phyloP scores from a whole-genome alignment of 2,888 invertebrate genomes.

The Boloria selene region DNA sequence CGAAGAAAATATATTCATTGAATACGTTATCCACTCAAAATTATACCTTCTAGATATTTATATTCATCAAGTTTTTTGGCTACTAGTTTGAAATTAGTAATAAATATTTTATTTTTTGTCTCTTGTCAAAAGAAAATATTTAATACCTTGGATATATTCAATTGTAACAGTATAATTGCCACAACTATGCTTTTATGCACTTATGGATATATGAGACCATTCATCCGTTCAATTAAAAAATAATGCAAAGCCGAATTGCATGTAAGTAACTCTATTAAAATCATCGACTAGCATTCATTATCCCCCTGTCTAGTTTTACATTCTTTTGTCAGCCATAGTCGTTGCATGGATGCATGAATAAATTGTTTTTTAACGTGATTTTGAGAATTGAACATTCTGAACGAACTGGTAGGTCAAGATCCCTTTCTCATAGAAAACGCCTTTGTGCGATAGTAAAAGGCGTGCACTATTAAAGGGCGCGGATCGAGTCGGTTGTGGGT shows the following conservation, averaged over 20 bases:
- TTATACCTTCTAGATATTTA: neutral
- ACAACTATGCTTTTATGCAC: conserved; percentile 9
- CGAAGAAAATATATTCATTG: no score
- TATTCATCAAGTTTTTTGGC: neutral
- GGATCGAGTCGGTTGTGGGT: conserved; percentile 58
- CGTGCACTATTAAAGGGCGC: conserved; percentile 76
- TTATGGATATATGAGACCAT: conserved; percentile 46
- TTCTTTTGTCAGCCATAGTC: conserved; percentile 75
- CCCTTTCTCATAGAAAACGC: conserved; percentile 80
- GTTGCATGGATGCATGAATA: conserved; percentile 80
- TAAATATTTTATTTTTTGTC: neutral
- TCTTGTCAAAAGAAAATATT: neutral
- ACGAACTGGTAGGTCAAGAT: conserved; percentile 82
- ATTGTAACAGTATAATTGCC: neutral
- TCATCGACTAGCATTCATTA: conserved; percentile 79
- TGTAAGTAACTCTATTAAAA: conserved; percentile 79
- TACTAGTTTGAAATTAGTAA: neutral
- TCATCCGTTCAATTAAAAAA: conserved; percentile 55
- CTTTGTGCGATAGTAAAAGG: conserved; percentile 77
- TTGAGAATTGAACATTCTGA: conserved; percentile 71
- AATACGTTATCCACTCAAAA: neutral
- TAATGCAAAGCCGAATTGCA: conserved; percentile 67
- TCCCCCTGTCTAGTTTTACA: conserved; percentile 80
- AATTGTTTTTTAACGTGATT: conserved; percentile 69
- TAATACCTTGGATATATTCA: neutral